Conservation (phyloP, 2,797 vertebrate species). For the Leuciscus waleckii region DNA sequence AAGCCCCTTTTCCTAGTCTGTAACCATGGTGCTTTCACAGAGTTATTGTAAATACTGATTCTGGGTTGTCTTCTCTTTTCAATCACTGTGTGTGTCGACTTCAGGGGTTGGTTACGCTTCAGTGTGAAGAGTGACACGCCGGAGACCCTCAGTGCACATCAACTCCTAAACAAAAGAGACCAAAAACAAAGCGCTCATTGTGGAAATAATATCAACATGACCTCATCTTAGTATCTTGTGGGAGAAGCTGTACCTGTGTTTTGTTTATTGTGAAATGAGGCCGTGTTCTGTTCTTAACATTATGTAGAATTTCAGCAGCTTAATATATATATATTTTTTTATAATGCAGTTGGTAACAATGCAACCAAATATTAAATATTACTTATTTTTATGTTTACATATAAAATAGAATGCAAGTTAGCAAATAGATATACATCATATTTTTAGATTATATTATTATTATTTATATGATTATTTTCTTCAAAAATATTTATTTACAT, state of each 20-base stretch:
- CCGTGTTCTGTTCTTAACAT: neutral
- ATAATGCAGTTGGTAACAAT: neutral
- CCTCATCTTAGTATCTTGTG: neutral
- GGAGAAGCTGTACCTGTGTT: neutral
- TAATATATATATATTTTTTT: no score
- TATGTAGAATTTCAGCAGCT: neutral
- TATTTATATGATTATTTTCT: neutral
- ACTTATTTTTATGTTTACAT: no score
- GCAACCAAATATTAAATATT: no score
- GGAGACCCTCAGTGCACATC: neutral
- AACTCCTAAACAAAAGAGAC: constrained; percentile 22
- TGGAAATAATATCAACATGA: constrained; percentile 19
- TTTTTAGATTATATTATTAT: neutral
- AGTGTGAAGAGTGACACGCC: constrained; percentile 23
- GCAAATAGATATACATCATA: no score
- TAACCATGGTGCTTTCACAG: constrained; percentile 42
- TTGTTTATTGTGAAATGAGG: neutral
- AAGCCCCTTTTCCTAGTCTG: constrained; percentile 2
- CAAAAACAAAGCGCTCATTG: constrained; percentile 37
- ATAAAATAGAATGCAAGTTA: no score
- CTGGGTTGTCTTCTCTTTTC: constrained; percentile 10
- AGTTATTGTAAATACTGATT: constrained; percentile 38
- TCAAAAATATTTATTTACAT: neutral
- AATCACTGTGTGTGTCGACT: constrained; percentile 28
- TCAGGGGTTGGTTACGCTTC: constrained; percentile 25